Percentiles rank a stretch among this genome's conserved stretches.
These are phyloP conservation scores for Montipora capitata DNA, from an alignment of 92 coral and sea anemone genomes.

Conservation along the genomic window DNA sequence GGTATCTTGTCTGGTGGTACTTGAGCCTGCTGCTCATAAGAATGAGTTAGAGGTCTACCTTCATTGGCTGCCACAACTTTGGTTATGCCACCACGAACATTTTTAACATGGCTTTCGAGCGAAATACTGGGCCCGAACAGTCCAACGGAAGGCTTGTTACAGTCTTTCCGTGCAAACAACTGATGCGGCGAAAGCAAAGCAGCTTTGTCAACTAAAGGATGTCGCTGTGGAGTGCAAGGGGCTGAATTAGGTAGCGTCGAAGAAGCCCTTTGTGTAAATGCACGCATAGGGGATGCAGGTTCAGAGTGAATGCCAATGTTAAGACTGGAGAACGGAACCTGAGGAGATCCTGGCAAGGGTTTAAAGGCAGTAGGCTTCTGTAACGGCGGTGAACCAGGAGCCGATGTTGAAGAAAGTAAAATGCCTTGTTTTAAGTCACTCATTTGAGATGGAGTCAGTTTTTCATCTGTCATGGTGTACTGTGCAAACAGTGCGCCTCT, in stretches of 20 bases:
- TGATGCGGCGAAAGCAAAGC: conserved; percentile 58
- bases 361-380: conserved; percentile 92
- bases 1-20: conserved; percentile 5
- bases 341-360: conserved; percentile 80
- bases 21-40: conserved; percentile 44
- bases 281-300: conserved; percentile 82
- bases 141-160: conserved; percentile 17
- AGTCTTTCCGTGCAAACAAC: conserved; percentile 23
- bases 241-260: conserved; percentile 78
- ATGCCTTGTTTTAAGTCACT: conserved; percentile 2
- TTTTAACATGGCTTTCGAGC: conserved; percentile 28
- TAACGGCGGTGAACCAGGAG: conserved; percentile 41
- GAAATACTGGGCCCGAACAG: conserved; percentile 22
- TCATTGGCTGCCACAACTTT: conserved; percentile 39
- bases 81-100: conserved; percentile 29
- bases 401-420: conserved; percentile 31
- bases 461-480: neutral
- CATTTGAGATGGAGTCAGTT: neutral
- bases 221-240: conserved; percentile 90
- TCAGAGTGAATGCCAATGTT: conserved; percentile 85
- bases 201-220: conserved; percentile 69
- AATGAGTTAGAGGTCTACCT: conserved; percentile 44
- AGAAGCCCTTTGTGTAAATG: conserved; percentile 17
- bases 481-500: conserved; percentile 14
- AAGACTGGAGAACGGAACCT: conserved; percentile 64